Base-by-base conservation (phyloP, 1,140 invertebrate species). In the Colletes gigas region DNA sequence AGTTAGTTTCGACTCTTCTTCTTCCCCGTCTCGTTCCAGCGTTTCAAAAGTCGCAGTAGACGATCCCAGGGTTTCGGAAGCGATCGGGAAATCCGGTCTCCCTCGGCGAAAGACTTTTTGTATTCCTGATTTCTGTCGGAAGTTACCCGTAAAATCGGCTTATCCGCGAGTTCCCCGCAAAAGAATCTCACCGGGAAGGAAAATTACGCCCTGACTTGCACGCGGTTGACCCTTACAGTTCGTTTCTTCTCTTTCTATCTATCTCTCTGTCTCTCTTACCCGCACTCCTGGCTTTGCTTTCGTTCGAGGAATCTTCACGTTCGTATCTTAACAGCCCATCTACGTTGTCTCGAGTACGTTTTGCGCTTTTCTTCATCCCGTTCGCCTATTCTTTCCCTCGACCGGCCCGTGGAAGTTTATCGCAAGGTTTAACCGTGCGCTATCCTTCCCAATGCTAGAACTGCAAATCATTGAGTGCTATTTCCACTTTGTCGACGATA, bases 311-410 rank as follows among this genome's bases (percentile, higher is more conserved):
- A 84, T 80, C 66, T 75, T 78, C 75, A 63, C 52, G 88, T 83
- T 77, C 88, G 44, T 93, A 93, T 93, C 92, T 92, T 90, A 92
- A 92, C 88, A 89, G 86, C 87, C 89, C 69, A 93, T 93, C 92
- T 92, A 92, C 91, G 92, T 92, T 92, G 92, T 92, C 91, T 92
- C 87, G 84, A 81, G 52, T 74, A 83, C 84, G 63, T 83, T 90
- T 88, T 82, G 83, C 76, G 69, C 67, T 84, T 91, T 87, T 73
- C 71, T 57, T 44, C 54, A 65, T 55, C 69, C 59, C 54, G 76
- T 71, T 81, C 52, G 41, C 54, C 14, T 19, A 4, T 8, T 54
- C n/a, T 3, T 52, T 69, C 54, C 21, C 30, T n/a, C 52, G n/a
- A 21, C 62, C 60, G 57, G 52, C 15, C 52, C 67, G 19, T 69